Conservation (phyloP, 1,140 invertebrate genomes). For the Platyura marginata region DNA sequence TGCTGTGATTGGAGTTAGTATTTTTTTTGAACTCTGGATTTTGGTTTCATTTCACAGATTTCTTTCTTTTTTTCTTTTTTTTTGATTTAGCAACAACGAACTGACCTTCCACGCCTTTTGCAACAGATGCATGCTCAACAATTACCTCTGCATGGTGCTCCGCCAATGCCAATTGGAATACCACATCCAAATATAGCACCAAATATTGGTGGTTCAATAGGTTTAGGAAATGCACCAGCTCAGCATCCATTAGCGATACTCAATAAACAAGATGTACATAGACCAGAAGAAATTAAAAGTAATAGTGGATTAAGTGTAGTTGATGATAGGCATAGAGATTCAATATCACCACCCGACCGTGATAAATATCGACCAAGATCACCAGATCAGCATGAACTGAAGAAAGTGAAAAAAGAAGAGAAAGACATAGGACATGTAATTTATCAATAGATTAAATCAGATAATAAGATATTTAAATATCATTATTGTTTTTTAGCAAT, state of each 20-base stretch:
- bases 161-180: constrained; percentile 35
- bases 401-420: constrained; percentile 60
- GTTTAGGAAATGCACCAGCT: constrained; percentile 30
- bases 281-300: constrained; percentile 38
- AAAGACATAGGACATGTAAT: constrained; percentile 62
- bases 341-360: constrained; percentile 71
- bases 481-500: constrained; percentile 10
- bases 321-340: constrained; percentile 36
- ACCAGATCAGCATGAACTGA: constrained; percentile 38
- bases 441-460: too few species aligned
- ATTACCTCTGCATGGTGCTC: constrained; percentile 51
- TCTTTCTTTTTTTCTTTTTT: constrained; percentile 11
- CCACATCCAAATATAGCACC: constrained; percentile 54
- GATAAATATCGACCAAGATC: constrained; percentile 59
- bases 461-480: not conserved
- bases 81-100: constrained; percentile 42
- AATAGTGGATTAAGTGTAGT: constrained; percentile 1
- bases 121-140: constrained; percentile 88
- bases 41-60: not conserved
- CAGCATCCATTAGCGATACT: constrained; percentile 42
- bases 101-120: constrained; percentile 51
- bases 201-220: constrained; percentile 31
- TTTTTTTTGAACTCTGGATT: constrained; percentile 4
- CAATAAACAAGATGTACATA: constrained; percentile 46
- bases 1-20: constrained; percentile 68